Percentiles rank a stretch among this genome's conserved stretches.
These are phyloP conservation scores for Teinopalpus imperialis DNA, from an alignment of 2,888 invertebrate genomes.

Conservation along the genomic window DNA sequence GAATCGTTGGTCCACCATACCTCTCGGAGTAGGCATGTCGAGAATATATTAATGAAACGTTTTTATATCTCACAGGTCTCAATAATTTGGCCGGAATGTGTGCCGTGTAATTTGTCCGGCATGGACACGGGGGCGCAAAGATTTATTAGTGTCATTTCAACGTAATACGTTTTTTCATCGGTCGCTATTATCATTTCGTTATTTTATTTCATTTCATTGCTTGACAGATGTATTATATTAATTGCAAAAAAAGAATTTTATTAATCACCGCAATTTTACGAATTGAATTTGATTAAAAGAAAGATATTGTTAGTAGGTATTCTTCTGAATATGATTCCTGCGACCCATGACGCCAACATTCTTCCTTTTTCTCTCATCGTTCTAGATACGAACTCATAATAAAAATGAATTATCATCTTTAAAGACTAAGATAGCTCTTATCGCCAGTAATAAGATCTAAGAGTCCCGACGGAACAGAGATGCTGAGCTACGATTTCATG, in stretches of 20 bases:
- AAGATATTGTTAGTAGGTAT: too few species aligned
- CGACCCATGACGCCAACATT: too few species aligned
- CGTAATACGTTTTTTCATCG: slow-evolving; percentile 20
- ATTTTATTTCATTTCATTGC: slow-evolving; percentile 17
- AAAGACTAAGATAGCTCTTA: too few species aligned
- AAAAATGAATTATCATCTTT: too few species aligned
- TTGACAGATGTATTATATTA: slow-evolving; percentile 1
- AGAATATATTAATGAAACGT: slow-evolving; percentile 16
- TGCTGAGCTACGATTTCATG: too few species aligned
- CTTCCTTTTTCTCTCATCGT: too few species aligned
- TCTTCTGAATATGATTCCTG: too few species aligned
- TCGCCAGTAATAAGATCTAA: too few species aligned
- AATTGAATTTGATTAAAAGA: too few species aligned
- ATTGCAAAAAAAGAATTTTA: neutral
- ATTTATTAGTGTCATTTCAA: slow-evolving; percentile 33
- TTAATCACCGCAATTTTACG: slow-evolving; percentile 1
- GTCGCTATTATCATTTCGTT: slow-evolving; percentile 7
- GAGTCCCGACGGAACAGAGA: too few species aligned
- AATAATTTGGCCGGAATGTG: slow-evolving; percentile 27
- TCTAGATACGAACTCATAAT: too few species aligned
- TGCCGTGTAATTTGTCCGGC: slow-evolving; percentile 33
- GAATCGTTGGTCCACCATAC: slow-evolving; percentile 29
- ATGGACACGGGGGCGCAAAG: slow-evolving; percentile 30
- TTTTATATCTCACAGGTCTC: slow-evolving; percentile 25
- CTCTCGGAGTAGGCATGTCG: neutral